Evolutionary conservation across 1,140 invertebrate species (phyloP).

Genomic region (Drosophila repleta): DNA sequence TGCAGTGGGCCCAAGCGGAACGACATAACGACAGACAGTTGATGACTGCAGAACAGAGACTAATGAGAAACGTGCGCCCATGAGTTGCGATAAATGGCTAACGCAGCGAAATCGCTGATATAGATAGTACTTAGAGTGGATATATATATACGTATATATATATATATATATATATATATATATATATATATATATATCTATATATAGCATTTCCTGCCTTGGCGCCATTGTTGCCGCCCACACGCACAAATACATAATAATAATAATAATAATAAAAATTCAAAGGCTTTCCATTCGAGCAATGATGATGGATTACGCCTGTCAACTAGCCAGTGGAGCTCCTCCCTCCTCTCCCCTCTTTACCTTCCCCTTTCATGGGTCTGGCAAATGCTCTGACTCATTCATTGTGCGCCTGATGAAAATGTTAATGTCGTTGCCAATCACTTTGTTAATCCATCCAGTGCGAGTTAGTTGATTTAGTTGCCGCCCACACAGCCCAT

Average conservation of each 20-base stretch:
- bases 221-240: constrained; percentile 34
- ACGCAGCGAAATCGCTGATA: constrained; percentile 63
- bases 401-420: constrained; percentile 69
- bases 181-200: too few relatives aligned
- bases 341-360: neutral
- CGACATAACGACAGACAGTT: constrained; percentile 25
- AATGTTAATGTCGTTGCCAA: constrained; percentile 81
- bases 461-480: constrained; percentile 66
- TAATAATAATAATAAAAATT: constrained; percentile 68
- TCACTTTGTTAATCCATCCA: constrained; percentile 74
- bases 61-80: constrained; percentile 77
- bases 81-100: constrained; percentile 72
- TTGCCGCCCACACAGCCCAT: neutral
- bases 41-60: constrained; percentile 17
- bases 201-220: constrained; percentile 7
- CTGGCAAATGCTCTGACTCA: constrained; percentile 32
- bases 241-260: constrained; percentile 58
- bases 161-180: too few relatives aligned
- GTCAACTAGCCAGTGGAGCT: constrained; percentile 36
- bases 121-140: constrained; percentile 1
- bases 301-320: constrained; percentile 77
- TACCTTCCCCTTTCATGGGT: neutral
- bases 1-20: constrained; percentile 1
- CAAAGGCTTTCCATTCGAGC: constrained; percentile 56
- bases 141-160: too few relatives aligned